A percentile compares a stretch with the other conserved stretches of the same genome.
phyloP scores from a whole-genome alignment of 2,797 vertebrate species.

The Silurus lanzhouensis region DNA sequence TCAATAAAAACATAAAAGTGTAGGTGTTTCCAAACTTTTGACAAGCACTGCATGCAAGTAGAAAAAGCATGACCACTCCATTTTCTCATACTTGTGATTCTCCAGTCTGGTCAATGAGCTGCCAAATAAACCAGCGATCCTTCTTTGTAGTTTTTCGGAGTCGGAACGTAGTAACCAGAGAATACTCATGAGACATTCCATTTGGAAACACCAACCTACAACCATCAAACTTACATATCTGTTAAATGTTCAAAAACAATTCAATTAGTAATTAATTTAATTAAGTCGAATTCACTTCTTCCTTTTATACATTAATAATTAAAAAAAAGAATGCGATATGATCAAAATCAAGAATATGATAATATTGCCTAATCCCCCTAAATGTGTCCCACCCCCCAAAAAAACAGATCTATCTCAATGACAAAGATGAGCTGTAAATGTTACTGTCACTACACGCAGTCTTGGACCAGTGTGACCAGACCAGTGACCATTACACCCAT shows the following conservation, averaged over 20 bases:
- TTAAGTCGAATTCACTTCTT: not conserved
- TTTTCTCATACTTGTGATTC: slow-evolving; percentile 80
- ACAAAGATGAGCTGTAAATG: not conserved
- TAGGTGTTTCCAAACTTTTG: too few species aligned
- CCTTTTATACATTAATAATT: not conserved
- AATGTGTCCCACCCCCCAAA: not conserved
- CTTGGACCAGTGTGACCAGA: not conserved
- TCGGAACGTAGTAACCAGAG: slow-evolving; percentile 83
- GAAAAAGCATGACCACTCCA: not conserved
- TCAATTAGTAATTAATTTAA: not conserved
- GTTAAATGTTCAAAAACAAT: not conserved
- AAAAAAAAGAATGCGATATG: not conserved
- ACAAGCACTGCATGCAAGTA: not conserved
- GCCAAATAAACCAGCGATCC: slow-evolving; percentile 94
- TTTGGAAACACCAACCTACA: slow-evolving; percentile 85
- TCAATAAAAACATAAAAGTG: too few species aligned
- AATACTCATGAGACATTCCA: slow-evolving; percentile 87
- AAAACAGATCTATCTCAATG: not conserved
- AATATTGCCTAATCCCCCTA: not conserved
- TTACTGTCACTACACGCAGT: not conserved
- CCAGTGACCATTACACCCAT: not conserved
- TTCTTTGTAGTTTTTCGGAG: slow-evolving; percentile 89
- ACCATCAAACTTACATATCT: slow-evolving; percentile 8
- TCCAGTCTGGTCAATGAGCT: slow-evolving; percentile 85
- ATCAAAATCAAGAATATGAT: not conserved